phyloP scores from a whole-genome alignment of 64 coral and sea anemone genomes.

The Acropora yongei region DNA sequence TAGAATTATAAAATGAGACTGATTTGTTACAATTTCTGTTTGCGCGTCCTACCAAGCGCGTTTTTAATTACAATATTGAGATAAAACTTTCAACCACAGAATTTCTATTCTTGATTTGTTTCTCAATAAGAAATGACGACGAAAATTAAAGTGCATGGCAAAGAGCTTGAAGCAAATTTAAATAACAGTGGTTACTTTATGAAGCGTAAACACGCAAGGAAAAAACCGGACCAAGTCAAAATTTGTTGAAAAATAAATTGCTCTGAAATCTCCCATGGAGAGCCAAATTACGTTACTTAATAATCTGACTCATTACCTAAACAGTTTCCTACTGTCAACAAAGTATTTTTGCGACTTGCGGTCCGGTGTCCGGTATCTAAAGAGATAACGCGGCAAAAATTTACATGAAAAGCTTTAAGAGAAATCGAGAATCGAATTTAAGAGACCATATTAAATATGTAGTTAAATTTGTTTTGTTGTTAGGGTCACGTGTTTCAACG shows the following conservation, averaged over 20 bases:
- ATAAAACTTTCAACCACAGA: background rate
- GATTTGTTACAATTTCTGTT: background rate
- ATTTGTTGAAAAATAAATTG: background rate
- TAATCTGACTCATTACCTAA: background rate
- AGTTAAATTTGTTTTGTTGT: too few species aligned
- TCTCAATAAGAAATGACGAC: background rate
- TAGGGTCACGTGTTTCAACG: too few species aligned
- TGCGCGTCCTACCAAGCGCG: background rate
- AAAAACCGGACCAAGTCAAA: background rate
- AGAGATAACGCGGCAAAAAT: background rate
- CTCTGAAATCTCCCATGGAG: background rate
- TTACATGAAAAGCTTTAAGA: background rate
- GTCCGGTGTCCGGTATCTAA: background rate
- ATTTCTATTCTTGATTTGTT: background rate
- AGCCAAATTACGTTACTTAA: background rate
- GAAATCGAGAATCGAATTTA: background rate
- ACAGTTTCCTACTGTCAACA: background rate
- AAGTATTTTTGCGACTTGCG: background rate
- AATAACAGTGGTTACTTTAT: background rate
- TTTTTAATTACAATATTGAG: background rate
- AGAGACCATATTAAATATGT: background rate
- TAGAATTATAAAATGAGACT: background rate
- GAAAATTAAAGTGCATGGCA: background rate
- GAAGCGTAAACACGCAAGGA: background rate
- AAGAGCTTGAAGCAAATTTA: background rate